Conservation (phyloP, 2,888 invertebrate species). For the Chymomyza procnemis region DNA sequence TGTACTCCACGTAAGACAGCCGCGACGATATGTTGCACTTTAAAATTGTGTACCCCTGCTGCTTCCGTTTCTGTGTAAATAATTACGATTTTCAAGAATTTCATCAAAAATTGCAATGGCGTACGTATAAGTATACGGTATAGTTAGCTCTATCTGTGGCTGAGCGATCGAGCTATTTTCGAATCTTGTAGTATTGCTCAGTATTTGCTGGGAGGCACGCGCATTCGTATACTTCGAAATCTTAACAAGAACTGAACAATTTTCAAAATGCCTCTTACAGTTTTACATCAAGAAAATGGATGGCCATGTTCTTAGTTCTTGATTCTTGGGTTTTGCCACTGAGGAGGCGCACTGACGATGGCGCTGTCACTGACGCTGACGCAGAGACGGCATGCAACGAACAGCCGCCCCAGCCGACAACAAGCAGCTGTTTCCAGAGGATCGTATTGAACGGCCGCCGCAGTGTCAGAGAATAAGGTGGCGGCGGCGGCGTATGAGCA, state of each 20-base stretch:
- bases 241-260: conserved; percentile 77
- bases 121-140: not conserved
- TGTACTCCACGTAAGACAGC: conserved; percentile 17
- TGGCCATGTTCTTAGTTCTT: conserved; percentile 9
- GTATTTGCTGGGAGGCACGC: conserved; percentile 32
- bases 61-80: not conserved
- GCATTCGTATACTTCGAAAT: conserved; percentile 76
- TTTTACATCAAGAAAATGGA: conserved; percentile 64
- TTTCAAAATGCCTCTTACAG: conserved; percentile 75
- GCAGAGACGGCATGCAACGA: conserved; percentile 22
- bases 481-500: conserved; percentile 11
- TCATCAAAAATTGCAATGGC: conserved; percentile 26
- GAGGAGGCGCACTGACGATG: conserved; percentile 46
- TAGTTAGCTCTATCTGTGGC: not conserved
- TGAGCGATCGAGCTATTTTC: not conserved
- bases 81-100: conserved; percentile 36
- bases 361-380: conserved; percentile 19
- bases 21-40: not conserved
- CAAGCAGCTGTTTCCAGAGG: conserved; percentile 65
- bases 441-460: conserved; percentile 23
- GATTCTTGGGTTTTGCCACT: conserved; percentile 17
- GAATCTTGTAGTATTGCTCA: not conserved
- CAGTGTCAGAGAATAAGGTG: conserved; percentile 16
- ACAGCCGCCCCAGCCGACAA: conserved; percentile 34
- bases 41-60: not conserved